Base-by-base conservation (phyloP, 1,140 invertebrate genomes). In the Eriocheir sinensis region DNA sequence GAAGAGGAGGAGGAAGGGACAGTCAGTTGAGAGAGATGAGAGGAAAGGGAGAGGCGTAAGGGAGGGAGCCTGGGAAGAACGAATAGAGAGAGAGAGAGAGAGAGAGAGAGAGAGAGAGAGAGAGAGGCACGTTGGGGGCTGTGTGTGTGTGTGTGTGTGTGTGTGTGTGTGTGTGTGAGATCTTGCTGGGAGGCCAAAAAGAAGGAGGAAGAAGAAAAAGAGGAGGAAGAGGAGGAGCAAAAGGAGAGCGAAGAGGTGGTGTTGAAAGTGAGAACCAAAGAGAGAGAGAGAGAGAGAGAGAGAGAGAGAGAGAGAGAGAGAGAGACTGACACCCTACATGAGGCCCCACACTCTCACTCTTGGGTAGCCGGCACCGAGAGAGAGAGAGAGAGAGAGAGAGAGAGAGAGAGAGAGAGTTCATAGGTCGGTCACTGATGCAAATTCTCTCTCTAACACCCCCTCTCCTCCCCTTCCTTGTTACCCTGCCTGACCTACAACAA, bases 111-210 rank as follows among this genome's bases (percentile, higher is more conserved):
- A n/a, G n/a, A n/a, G n/a, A n/a, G n/a, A n/a, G n/a, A n/a, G n/a
- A n/a, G n/a, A n/a, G n/a, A n/a, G n/a, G n/a, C n/a, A n/a, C n/a
- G n/a, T n/a, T n/a, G n/a, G n/a, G n/a, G n/a, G n/a, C n/a, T n/a
- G 27, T 72, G 53, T 72, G 53, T 72, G 53, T 72, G 53, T 72
- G 53, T 72, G 53, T 72, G 53, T 72, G 53, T 72, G 53, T 72
- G 53, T 72, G 53, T 72, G 53, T 72, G 53, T 72, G 53, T 72
- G 53, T 72, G 53, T 72, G 53, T 72, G 53, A 12, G 53, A 27
- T 12, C 12, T 12, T 12, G 53, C 12, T 12, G 53, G 53, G 53
- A 27, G 53, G 53, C 53, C 53, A 72, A 27, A 72, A 27, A 72
- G n/a, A n/a, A n/a, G n/a, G n/a, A n/a, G n/a, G n/a, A n/a, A n/a